A percentile compares a stretch with the other conserved stretches of the same genome.
Conservation (phyloP, 2,888 invertebrate genomes). For the Carpatolechia fugitivella region DNA sequence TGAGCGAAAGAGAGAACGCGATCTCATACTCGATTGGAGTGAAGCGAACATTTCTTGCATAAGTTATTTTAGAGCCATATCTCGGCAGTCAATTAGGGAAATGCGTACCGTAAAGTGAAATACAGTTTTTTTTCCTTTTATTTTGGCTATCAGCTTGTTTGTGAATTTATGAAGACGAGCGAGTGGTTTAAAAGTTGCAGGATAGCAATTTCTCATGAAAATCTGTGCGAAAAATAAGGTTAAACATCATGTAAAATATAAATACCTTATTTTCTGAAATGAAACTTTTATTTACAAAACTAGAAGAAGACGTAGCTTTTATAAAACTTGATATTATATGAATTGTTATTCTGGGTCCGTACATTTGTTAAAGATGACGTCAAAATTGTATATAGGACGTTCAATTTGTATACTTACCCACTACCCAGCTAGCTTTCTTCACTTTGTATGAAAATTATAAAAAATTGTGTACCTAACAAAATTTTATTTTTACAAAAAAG, state of each 20-base stretch:
- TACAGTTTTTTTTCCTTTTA: not conserved
- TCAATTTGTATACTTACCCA: too few species aligned
- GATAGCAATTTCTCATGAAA: not conserved
- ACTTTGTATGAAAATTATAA: not conserved
- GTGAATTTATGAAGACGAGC: slow-evolving; percentile 12
- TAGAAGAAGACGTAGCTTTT: not conserved
- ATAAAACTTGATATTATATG: not conserved
- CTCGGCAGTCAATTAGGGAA: slow-evolving; percentile 8
- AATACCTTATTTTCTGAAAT: too few species aligned
- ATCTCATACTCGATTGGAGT: not conserved
- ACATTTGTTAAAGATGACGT: too few species aligned
- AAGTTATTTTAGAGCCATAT: slow-evolving; percentile 6
- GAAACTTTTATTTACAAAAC: too few species aligned
- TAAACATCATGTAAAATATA: too few species aligned
- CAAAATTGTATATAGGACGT: too few species aligned
- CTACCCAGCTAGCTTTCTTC: too few species aligned
- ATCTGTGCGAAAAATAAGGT: too few species aligned
- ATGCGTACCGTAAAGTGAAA: not conserved
- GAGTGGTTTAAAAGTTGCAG: too few species aligned
- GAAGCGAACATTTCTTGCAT: not conserved
- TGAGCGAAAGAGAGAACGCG: slow-evolving; percentile 3
- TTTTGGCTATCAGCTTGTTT: not conserved
- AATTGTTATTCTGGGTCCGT: too few species aligned
- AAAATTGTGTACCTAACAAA: too few species aligned
- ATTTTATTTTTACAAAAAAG: too few species aligned